These are phyloP conservation scores for Ochotona princeps DNA, from an alignment of 2,113 vertebrate species.

Conservation along the genomic window DNA sequence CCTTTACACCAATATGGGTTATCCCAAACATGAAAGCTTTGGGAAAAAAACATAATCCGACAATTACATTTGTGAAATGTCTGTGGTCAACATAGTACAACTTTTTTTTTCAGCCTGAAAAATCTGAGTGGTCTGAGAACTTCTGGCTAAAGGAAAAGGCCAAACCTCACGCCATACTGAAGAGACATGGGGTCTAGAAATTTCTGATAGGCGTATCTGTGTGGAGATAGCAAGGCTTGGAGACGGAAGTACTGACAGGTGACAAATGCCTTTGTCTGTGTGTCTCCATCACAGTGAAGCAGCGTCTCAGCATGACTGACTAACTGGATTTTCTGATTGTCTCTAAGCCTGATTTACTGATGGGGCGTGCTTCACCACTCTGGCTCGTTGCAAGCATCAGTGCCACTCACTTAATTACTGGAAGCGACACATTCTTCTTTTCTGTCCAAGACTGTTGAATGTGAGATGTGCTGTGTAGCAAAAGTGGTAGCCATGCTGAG, in stretches of 20 bases:
- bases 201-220: background rate
- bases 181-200: background rate
- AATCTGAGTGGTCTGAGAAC: background rate
- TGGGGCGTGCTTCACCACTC: background rate
- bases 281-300: background rate
- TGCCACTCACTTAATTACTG: background rate
- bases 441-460: constrained; percentile 11
- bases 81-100: background rate
- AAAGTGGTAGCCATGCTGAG: background rate
- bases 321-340: background rate
- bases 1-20: background rate
- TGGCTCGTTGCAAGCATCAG: background rate
- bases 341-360: background rate
- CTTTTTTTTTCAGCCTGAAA: background rate
- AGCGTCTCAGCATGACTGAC: background rate
- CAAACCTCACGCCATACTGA: background rate
- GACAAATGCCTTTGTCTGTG: background rate
- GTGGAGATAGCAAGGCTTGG: background rate
- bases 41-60: background rate
- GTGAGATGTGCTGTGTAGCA: background rate
- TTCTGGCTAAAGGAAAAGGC: background rate
- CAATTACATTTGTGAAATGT: background rate
- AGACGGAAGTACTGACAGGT: background rate
- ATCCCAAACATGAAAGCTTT: background rate
- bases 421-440: background rate